Evolutionary conservation across 2,113 vertebrate species (phyloP).

Genomic region (Nicator chloris): DNA sequence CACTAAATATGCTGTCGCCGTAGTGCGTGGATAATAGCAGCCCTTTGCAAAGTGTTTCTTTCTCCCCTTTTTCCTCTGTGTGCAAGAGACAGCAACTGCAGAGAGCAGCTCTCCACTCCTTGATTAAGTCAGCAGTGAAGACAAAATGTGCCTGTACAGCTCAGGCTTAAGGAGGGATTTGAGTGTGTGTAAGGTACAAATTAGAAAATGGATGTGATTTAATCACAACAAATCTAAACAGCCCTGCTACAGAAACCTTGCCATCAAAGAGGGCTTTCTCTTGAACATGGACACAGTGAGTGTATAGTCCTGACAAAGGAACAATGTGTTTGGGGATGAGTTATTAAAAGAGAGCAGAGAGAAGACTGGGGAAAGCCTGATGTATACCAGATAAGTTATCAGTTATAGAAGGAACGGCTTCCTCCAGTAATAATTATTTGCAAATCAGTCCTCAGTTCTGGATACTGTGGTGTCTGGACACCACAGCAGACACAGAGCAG

Average conservation of each 20-base stretch:
- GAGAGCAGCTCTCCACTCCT: not conserved
- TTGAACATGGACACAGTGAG: not conserved
- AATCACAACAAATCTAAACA: constrained; percentile 46
- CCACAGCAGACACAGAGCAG: not conserved
- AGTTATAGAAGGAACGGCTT: not conserved
- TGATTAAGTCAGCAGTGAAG: constrained; percentile 49
- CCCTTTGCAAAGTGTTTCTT: constrained; percentile 31
- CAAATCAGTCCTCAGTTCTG: constrained; percentile 22
- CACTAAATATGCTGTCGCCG: not conserved
- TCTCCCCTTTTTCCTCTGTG: not conserved
- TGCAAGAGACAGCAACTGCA: constrained; percentile 9
- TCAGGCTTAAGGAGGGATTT: constrained; percentile 30
- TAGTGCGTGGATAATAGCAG: not conserved
- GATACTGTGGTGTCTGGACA: not conserved
- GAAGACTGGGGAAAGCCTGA: not conserved
- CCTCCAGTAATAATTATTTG: constrained; percentile 30
- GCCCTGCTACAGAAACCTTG: not conserved
- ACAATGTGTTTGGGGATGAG: not conserved
- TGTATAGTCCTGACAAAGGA: not conserved
- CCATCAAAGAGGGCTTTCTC: constrained; percentile 9
- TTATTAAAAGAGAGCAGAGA: not conserved
- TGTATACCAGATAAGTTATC: constrained; percentile 38
- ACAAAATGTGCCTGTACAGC: constrained; percentile 6
- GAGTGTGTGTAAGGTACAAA: constrained; percentile 50
- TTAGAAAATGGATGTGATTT: constrained; percentile 52